Conservation (phyloP, 92 coral and sea anemone genomes). For the Paragorgia papillata region DNA sequence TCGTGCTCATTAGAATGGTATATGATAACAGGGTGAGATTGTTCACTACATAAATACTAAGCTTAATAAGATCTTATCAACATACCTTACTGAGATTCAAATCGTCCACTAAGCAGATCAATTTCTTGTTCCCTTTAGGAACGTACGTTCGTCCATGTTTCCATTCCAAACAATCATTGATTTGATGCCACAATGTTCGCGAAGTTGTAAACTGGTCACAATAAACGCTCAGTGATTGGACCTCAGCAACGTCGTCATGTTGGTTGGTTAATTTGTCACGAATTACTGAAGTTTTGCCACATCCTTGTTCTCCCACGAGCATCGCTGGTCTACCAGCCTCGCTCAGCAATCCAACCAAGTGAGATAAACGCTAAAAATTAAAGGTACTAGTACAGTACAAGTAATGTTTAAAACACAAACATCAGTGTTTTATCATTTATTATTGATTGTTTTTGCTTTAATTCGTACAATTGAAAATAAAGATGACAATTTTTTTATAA, state of each 20-base stretch:
- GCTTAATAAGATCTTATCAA: too few relatives aligned
- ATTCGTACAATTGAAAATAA: too few relatives aligned
- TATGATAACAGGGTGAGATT: too few relatives aligned
- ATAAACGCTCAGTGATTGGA: constrained; percentile 78
- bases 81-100: constrained; percentile 90
- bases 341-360: constrained; percentile 85
- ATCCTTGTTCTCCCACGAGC: constrained; percentile 93
- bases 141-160: constrained; percentile 94
- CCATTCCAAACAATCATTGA: constrained; percentile 91
- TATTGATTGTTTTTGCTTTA: too few relatives aligned
- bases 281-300: constrained; percentile 95
- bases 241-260: constrained; percentile 93
- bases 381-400: not conserved
- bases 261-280: constrained; percentile 88
- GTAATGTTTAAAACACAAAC: too few relatives aligned
- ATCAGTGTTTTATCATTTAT: too few relatives aligned
- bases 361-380: constrained; percentile 81
- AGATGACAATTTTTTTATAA: too few relatives aligned
- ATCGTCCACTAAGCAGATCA: constrained; percentile 89
- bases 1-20: too few relatives aligned
- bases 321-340: constrained; percentile 96
- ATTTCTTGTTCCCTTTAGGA: constrained; percentile 92
- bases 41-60: too few relatives aligned
- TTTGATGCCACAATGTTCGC: constrained; percentile 81
- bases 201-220: constrained; percentile 95